A percentile compares a stretch with the other conserved stretches of the same genome.
Conservation (phyloP, 2,113 vertebrate species). For the Stegostoma tigrinum region DNA sequence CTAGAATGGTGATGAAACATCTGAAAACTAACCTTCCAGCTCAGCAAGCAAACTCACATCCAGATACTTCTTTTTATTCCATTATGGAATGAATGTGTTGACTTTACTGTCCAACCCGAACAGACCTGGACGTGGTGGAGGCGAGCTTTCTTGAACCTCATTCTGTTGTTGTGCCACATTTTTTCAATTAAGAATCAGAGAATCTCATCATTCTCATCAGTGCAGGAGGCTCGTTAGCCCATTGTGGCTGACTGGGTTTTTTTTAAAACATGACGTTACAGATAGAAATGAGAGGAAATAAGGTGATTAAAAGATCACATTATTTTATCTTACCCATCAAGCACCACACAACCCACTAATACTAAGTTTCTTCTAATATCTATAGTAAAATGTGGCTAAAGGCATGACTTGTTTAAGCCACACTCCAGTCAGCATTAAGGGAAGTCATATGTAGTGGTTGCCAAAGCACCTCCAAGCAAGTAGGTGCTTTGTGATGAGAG, state of each 20-base stretch:
- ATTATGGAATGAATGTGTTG: too few relatives aligned
- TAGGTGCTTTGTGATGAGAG: neutral
- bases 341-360: neutral
- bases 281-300: neutral
- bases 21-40: too few relatives aligned
- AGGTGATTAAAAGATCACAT: neutral
- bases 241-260: too few relatives aligned
- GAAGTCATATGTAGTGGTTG: neutral
- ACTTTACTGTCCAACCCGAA: too few relatives aligned
- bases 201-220: too few relatives aligned
- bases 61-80: neutral
- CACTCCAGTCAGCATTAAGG: neutral
- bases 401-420: neutral
- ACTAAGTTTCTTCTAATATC: neutral
- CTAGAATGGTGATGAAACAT: too few relatives aligned
- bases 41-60: too few relatives aligned
- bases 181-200: neutral
- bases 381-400: neutral
- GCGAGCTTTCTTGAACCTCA: too few relatives aligned
- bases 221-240: too few relatives aligned
- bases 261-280: neutral
- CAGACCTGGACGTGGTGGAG: too few relatives aligned
- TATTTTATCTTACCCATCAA: neutral
- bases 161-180: neutral
- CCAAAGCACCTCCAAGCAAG: neutral